These are phyloP conservation scores for Cydia amplana DNA, from an alignment of 1,140 invertebrate genomes.

Conservation along the genomic window DNA sequence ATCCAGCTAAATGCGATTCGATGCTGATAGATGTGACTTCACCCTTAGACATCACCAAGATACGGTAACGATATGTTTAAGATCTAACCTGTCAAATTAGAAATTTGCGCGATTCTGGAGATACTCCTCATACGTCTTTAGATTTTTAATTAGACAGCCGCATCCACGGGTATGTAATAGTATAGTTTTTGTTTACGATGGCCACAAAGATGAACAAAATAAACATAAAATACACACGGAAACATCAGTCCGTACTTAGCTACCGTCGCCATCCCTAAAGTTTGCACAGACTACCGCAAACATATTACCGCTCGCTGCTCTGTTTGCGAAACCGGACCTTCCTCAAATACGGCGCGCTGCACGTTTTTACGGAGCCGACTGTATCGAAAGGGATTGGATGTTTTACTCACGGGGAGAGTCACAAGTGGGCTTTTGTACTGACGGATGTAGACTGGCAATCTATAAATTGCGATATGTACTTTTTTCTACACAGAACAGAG, in stretches of 20 bases:
- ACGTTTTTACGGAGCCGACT: conserved; percentile 16
- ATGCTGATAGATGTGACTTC: too few relatives aligned
- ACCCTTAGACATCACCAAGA: too few relatives aligned
- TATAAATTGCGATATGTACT: not conserved
- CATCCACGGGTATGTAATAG: not conserved
- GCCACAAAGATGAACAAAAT: not conserved
- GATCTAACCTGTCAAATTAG: too few relatives aligned
- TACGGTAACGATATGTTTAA: too few relatives aligned
- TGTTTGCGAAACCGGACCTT: conserved; percentile 20
- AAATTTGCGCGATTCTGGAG: too few relatives aligned
- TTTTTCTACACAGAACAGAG: not conserved
- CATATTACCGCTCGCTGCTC: conserved; percentile 20
- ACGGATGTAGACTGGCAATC: not conserved
- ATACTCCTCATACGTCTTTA: not conserved
- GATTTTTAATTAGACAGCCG: not conserved
- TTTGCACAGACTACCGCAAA: conserved; percentile 20
- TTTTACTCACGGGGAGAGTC: not conserved
- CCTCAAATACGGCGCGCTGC: conserved; percentile 9
- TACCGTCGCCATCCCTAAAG: conserved; percentile 10
- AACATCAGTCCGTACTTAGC: conserved; percentile 8
- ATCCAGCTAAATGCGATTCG: too few relatives aligned
- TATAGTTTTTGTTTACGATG: not conserved
- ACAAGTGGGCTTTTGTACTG: not conserved
- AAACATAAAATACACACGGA: conserved; percentile 16
- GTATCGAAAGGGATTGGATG: conserved; percentile 3